These are phyloP conservation scores for Atrina japonica DNA, from an alignment of 2,888 invertebrate genomes.

Conservation along the genomic window DNA sequence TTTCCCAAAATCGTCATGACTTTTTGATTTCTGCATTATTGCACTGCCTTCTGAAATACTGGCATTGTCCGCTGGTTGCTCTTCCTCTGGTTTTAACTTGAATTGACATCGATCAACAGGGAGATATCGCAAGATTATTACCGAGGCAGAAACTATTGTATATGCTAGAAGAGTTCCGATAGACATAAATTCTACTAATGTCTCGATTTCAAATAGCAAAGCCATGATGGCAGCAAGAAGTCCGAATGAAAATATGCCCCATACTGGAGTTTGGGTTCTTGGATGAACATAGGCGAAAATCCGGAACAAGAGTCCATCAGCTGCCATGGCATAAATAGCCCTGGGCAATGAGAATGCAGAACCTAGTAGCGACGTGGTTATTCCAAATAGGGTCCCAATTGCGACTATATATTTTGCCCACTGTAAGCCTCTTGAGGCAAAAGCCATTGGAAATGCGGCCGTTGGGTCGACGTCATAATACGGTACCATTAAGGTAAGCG, in stretches of 20 bases:
- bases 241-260: slow-evolving; percentile 76
- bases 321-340: slow-evolving; percentile 94
- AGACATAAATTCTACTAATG: slow-evolving; percentile 96
- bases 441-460: slow-evolving; percentile 77
- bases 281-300: slow-evolving; percentile 86
- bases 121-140: slow-evolving; percentile 91
- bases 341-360: slow-evolving; percentile 92
- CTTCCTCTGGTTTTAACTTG: slow-evolving; percentile 74
- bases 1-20: slow-evolving; percentile 85
- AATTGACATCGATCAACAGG: slow-evolving; percentile 77
- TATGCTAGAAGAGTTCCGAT: slow-evolving; percentile 96
- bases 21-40: slow-evolving; percentile 76
- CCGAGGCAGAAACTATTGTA: slow-evolving; percentile 94
- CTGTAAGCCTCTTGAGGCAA: slow-evolving; percentile 67
- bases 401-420: slow-evolving; percentile 79
- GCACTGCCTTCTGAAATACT: slow-evolving; percentile 62
- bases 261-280: slow-evolving; percentile 85
- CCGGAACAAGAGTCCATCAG: slow-evolving; percentile 91
- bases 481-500: slow-evolving; percentile 76
- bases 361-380: slow-evolving; percentile 84
- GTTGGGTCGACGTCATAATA: slow-evolving; percentile 68
- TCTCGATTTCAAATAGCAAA: slow-evolving; percentile 91
- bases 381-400: slow-evolving; percentile 76
- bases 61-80: slow-evolving; percentile 40
- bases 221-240: slow-evolving; percentile 85